These are phyloP conservation scores for Philaenus spumarius DNA, from an alignment of 1,140 invertebrate species.

Conservation along the genomic window DNA sequence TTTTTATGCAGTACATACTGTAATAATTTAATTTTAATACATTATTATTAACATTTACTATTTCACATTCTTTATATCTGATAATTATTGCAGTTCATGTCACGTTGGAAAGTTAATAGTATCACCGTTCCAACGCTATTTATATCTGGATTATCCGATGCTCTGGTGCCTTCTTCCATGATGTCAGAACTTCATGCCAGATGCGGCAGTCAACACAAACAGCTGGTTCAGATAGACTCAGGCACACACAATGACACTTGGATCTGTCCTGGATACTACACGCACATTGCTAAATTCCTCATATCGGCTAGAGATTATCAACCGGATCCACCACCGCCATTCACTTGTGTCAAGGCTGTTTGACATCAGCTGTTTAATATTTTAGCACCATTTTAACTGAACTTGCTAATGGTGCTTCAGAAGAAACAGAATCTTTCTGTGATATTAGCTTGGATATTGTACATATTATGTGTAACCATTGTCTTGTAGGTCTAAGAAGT, in stretches of 20 bases:
- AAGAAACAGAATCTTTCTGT: too few species aligned
- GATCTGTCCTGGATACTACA: constrained; percentile 40
- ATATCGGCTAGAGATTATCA: constrained; percentile 12
- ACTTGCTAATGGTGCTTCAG: too few species aligned
- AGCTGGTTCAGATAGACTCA: constrained; percentile 59
- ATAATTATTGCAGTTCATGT: constrained; percentile 57
- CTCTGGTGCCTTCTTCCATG: constrained; percentile 79
- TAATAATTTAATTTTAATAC: too few species aligned
- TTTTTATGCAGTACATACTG: too few species aligned
- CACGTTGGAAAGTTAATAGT: constrained; percentile 58
- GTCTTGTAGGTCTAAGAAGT: too few species aligned
- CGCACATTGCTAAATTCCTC: constrained; percentile 26
- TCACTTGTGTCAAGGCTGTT: background rate
- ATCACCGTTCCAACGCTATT: constrained; percentile 65
- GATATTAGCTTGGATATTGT: too few species aligned
- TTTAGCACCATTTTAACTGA: too few species aligned
- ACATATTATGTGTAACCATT: too few species aligned
- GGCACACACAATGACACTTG: constrained; percentile 89
- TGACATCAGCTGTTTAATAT: background rate
- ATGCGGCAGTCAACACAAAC: constrained; percentile 63
- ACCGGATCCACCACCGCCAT: constrained; percentile 16
- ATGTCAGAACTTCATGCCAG: constrained; percentile 66
- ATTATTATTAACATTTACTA: background rate
- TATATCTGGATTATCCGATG: constrained; percentile 74
- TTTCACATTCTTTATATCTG: constrained; percentile 18